A percentile compares a stretch with the other conserved stretches of the same genome.
phyloP scores from a whole-genome alignment of 2,797 vertebrate genomes.

The Naso thynnoides region DNA sequence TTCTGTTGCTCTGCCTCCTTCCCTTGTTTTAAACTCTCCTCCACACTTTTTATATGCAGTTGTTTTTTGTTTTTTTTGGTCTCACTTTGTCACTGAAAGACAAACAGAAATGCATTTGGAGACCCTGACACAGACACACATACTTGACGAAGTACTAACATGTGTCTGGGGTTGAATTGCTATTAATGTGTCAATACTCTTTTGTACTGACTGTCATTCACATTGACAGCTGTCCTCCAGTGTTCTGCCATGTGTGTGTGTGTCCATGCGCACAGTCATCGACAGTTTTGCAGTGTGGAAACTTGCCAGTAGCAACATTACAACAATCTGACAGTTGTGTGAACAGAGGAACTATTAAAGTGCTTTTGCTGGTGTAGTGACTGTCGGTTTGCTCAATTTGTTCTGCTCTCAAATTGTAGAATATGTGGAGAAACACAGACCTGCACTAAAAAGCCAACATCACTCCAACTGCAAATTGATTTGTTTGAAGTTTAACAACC shows the following conservation, averaged over 20 bases:
- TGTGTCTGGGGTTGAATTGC: conserved; percentile 34
- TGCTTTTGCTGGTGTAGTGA: conserved; percentile 39
- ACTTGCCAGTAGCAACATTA: conserved; percentile 55
- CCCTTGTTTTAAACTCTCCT: conserved; percentile 2
- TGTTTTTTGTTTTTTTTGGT: conserved; percentile 2
- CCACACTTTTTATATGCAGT: not conserved
- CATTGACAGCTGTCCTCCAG: conserved; percentile 60
- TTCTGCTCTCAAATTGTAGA: conserved; percentile 34
- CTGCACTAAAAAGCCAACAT: conserved; percentile 5
- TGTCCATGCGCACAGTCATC: conserved; percentile 24
- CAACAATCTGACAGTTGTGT: conserved; percentile 49
- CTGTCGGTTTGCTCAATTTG: conserved; percentile 63
- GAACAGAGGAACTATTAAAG: conserved; percentile 61
- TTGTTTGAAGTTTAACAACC: conserved; percentile 16
- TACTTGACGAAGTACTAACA: conserved; percentile 20
- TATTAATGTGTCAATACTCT: conserved; percentile 58
- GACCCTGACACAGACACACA: conserved; percentile 20
- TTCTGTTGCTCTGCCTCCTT: not conserved
- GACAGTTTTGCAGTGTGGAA: conserved; percentile 54
- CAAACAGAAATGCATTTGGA: conserved; percentile 31
- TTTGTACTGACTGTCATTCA: conserved; percentile 64
- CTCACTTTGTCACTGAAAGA: conserved; percentile 19
- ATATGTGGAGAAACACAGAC: conserved; percentile 27
- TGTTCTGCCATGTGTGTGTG: conserved; percentile 13
- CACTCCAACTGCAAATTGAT: conserved; percentile 32